These are phyloP conservation scores for Cebidichthys violaceus DNA, from an alignment of 2,113 vertebrate species.

Conservation along the genomic window DNA sequence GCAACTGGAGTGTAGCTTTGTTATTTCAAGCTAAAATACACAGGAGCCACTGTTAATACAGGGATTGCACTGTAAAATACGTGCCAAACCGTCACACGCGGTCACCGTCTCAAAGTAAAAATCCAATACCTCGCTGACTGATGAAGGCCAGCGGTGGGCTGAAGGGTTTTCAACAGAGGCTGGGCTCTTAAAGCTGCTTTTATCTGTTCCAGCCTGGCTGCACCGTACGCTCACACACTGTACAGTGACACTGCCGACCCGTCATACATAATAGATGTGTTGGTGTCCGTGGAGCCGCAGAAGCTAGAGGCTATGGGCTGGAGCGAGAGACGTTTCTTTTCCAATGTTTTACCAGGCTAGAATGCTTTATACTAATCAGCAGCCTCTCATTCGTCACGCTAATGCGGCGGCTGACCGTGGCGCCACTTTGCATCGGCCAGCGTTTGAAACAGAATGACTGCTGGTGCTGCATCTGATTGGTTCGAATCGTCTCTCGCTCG, in stretches of 20 bases:
- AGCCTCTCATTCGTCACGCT: conserved; percentile 45
- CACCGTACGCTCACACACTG: conserved; percentile 43
- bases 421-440: not conserved
- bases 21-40: not conserved
- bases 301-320: conserved; percentile 36
- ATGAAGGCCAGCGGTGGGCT: conserved; percentile 35
- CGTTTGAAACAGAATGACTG: not conserved
- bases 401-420: conserved; percentile 9
- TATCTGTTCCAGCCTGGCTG: conserved; percentile 32
- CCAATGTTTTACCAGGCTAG: conserved; percentile 48
- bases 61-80: not conserved
- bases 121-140: conserved; percentile 4
- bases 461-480: not conserved
- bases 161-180: conserved; percentile 23
- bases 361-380: conserved; percentile 51
- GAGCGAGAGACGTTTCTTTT: conserved; percentile 26
- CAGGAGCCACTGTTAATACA: not conserved
- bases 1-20: not conserved
- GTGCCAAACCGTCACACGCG: conserved; percentile 3
- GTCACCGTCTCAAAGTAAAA: not conserved
- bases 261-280: conserved; percentile 69
- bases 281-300: conserved; percentile 54
- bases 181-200: conserved; percentile 19
- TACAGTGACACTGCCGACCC: conserved; percentile 45
- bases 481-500: not conserved